Percentiles rank a stretch among this genome's conserved stretches.
Evolutionary conservation across 92 coral and sea anemone species (phyloP).

Genomic region (Pocillopora grandis): DNA sequence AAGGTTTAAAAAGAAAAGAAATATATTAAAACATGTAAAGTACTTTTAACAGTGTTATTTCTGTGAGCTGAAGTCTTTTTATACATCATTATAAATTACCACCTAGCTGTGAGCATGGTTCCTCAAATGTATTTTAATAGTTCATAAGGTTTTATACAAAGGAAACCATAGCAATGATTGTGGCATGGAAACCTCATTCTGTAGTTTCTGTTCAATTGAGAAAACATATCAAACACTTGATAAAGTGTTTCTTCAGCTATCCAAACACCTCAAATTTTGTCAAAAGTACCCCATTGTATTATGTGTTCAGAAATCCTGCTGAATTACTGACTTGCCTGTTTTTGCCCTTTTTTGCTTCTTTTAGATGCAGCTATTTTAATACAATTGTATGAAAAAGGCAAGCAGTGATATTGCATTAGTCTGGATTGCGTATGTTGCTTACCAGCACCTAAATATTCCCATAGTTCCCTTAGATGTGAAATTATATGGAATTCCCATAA

Average conservation of each 20-base stretch:
- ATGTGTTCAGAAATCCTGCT: slow-evolving; percentile 19
- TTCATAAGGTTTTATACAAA: slow-evolving; percentile 20
- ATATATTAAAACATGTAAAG: slow-evolving; percentile 4
- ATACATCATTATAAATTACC: not conserved
- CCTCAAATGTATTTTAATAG: slow-evolving; percentile 13
- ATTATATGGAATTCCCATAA: no score
- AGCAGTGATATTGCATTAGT: no score
- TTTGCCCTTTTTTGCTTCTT: slow-evolving; percentile 6
- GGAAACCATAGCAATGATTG: slow-evolving; percentile 23
- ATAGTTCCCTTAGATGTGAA: no score
- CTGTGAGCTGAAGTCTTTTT: not conserved
- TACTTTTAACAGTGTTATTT: slow-evolving; percentile 11
- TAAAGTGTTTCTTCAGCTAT: slow-evolving; percentile 21
- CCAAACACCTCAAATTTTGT: slow-evolving; percentile 27
- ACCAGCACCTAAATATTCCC: no score
- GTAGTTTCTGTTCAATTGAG: slow-evolving; percentile 12
- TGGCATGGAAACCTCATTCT: slow-evolving; percentile 20
- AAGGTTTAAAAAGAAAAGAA: slow-evolving; percentile 16
- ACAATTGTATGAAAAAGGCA: not conserved
- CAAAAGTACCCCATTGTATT: slow-evolving; percentile 25
- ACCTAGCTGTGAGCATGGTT: not conserved
- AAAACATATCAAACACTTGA: slow-evolving; percentile 22
- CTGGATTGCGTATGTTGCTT: no score
- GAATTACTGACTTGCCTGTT: slow-evolving; percentile 21
- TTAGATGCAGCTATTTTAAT: not conserved